These are phyloP conservation scores for Thamnaconus septentrionalis DNA, from an alignment of 2,113 vertebrate genomes.

Conservation along the genomic window DNA sequence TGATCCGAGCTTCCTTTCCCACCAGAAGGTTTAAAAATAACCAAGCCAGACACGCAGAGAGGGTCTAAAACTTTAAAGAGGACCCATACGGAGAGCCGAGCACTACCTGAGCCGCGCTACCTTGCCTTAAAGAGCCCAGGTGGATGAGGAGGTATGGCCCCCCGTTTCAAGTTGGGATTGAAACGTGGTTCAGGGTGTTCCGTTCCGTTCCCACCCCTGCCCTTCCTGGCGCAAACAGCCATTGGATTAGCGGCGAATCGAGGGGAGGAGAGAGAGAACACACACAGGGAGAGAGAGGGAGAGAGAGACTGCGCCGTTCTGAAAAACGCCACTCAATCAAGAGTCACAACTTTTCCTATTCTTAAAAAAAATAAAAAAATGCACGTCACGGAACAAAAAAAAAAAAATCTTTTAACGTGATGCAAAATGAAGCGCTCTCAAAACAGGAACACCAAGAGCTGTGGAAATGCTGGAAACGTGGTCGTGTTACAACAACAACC, in stretches of 20 bases:
- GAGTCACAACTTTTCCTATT: constrained; percentile 45
- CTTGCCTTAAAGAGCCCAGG: constrained; percentile 46
- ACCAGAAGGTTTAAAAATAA: not conserved
- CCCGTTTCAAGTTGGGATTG: constrained; percentile 48
- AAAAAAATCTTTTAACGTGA: no score
- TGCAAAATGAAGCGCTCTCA: no score
- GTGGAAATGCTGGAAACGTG: constrained; percentile 2
- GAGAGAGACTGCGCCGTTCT: constrained; percentile 82
- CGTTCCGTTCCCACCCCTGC: constrained; percentile 64
- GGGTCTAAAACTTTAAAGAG: constrained; percentile 42
- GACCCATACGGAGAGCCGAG: constrained; percentile 16
- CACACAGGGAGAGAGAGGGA: no score
- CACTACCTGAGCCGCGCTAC: constrained; percentile 44
- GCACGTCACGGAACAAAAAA: no score
- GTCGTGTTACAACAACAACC: no score
- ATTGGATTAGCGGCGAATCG: constrained; percentile 76
- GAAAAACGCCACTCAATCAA: constrained; percentile 41
- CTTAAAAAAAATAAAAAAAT: not conserved
- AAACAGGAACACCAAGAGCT: no score
- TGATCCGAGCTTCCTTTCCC: constrained; percentile 10
- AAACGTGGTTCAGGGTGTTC: constrained; percentile 68
- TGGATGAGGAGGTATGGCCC: constrained; percentile 15
- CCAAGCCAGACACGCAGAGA: constrained; percentile 14
- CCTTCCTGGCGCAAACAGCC: constrained; percentile 73
- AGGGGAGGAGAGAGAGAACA: constrained; percentile 63